Conservation (phyloP, 2,888 invertebrate species). For the Lepidocyrtoides sp. region DNA sequence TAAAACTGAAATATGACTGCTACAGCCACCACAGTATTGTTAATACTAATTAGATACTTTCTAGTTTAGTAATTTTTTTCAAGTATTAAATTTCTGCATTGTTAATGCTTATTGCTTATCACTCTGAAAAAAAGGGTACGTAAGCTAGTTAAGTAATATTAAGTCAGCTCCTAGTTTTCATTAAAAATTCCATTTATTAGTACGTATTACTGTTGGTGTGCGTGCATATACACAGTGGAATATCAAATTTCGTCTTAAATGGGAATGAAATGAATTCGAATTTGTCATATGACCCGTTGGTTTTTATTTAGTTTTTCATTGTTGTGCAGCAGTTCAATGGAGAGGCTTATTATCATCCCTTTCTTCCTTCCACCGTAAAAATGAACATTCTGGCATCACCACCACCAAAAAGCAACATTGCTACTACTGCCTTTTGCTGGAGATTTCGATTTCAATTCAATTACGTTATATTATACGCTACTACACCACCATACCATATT, state of each 20-base stretch:
- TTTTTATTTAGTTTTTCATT: slow-evolving; percentile 65
- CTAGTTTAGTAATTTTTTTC: slow-evolving; percentile 30
- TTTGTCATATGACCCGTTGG: slow-evolving; percentile 70
- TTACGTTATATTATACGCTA: not conserved
- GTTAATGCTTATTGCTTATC: not conserved
- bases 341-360: slow-evolving; percentile 67
- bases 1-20: no score
- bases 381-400: slow-evolving; percentile 54
- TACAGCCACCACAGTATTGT: not conserved
- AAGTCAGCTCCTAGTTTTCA: not conserved
- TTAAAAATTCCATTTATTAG: slow-evolving; percentile 51
- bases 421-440: slow-evolving; percentile 21
- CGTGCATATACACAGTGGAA: not conserved
- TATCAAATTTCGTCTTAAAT: slow-evolving; percentile 77
- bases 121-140: slow-evolving; percentile 23
- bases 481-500: no score
- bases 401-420: not conserved
- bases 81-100: slow-evolving; percentile 31
- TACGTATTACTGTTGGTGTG: not conserved
- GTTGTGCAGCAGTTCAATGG: slow-evolving; percentile 47
- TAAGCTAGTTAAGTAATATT: slow-evolving; percentile 58
- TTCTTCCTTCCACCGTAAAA: slow-evolving; percentile 66
- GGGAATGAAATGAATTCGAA: slow-evolving; percentile 66
- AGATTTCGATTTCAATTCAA: slow-evolving; percentile 49
- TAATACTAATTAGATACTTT: not conserved